Conservation (phyloP, 2,888 invertebrate genomes). For the Limnephilus rhombicus region DNA sequence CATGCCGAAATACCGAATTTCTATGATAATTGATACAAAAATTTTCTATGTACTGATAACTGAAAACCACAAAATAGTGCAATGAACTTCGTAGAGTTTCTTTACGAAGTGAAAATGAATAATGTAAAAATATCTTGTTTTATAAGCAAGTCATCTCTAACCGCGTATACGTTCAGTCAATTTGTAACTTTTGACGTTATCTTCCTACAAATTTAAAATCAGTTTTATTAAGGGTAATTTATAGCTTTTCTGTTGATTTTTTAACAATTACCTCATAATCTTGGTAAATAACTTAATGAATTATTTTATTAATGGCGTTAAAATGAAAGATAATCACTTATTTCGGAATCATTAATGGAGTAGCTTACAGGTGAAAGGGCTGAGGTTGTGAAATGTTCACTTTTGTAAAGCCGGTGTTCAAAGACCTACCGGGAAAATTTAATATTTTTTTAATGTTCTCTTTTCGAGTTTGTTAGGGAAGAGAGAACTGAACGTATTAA, state of each 20-base stretch:
- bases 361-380: neutral
- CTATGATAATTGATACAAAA: too few species aligned
- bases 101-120: neutral
- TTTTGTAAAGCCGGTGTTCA: neutral
- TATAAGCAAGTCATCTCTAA: neutral
- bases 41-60: too few species aligned
- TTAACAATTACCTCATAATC: neutral
- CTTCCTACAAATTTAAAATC: neutral
- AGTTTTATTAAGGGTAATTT: neutral
- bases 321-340: neutral
- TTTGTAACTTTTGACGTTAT: conserved; percentile 1
- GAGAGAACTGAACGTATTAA: neutral
- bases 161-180: neutral
- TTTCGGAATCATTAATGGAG: neutral
- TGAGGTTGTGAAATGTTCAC: neutral
- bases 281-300: neutral
- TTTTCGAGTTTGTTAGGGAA: neutral
- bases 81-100: neutral
- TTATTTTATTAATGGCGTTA: neutral
- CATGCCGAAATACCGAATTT: too few species aligned
- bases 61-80: neutral
- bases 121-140: neutral
- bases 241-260: neutral
- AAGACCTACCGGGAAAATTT: neutral
- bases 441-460: too few species aligned